Percentiles rank a stretch among this genome's conserved stretches.
Conservation (phyloP, 2,888 invertebrate genomes). For the Lymantria dispar region DNA sequence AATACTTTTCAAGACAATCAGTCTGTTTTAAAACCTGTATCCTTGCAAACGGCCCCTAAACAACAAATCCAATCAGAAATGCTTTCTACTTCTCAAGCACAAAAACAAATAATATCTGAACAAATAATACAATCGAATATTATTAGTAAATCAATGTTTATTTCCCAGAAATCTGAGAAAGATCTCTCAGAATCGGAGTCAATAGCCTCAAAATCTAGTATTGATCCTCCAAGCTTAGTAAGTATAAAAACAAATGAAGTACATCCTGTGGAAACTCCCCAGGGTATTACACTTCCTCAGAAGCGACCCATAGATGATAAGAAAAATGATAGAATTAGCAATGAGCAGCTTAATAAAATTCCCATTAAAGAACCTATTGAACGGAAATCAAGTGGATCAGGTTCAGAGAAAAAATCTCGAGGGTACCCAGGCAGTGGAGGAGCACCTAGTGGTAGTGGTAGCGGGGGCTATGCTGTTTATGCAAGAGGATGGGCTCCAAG, state of each 20-base stretch:
- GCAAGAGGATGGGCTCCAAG: constrained; percentile 75
- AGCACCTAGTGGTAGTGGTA: constrained; percentile 38
- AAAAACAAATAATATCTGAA: constrained; percentile 50
- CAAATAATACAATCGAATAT: constrained; percentile 39
- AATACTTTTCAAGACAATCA: constrained; percentile 45
- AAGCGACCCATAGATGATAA: constrained; percentile 61
- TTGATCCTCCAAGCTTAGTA: constrained; percentile 47
- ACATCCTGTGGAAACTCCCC: constrained; percentile 51
- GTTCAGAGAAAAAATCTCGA: constrained; percentile 78
- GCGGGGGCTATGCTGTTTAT: constrained; percentile 67
- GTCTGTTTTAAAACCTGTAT: constrained; percentile 33
- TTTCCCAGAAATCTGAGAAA: constrained; percentile 62
- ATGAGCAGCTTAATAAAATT: constrained; percentile 69
- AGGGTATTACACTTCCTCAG: constrained; percentile 43
- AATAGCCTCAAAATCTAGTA: constrained; percentile 56
- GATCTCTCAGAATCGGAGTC: constrained; percentile 65
- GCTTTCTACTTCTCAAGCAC: constrained; percentile 38
- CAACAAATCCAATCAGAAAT: constrained; percentile 42
- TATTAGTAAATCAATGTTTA: constrained; percentile 46
- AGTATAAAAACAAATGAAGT: constrained; percentile 50
- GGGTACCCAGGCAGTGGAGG: constrained; percentile 62
- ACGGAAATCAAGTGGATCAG: constrained; percentile 71
- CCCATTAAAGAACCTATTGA: constrained; percentile 75
- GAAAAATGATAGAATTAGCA: constrained; percentile 57
- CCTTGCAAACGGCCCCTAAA: constrained; percentile 39